Base-by-base conservation (phyloP, 1,140 invertebrate genomes). In the Mesaphorura yosii region DNA sequence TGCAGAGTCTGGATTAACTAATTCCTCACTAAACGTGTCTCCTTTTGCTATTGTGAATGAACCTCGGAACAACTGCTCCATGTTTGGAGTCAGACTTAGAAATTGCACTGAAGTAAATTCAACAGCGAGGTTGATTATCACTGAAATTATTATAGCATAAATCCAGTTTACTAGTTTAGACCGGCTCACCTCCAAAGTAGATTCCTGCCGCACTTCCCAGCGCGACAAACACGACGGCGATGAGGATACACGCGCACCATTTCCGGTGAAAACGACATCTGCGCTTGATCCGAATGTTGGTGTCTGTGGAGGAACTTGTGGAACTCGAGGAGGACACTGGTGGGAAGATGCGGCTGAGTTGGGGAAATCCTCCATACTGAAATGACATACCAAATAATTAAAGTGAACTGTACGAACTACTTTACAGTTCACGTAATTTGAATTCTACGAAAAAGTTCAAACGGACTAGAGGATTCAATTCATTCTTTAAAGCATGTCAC, bases 161-260 rank as follows among this genome's bases (percentile, higher is more conserved):
- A 22, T 49, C 46, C 1, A 34, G 31, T 10, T 10, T 34, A 10
- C 31, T 34, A n/a, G 31, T 34, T n/a, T n/a, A n/a, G n/a, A n/a
- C n/a, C n/a, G n/a, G n/a, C 86, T 83, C 75, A 90, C 87, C 86
- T 70, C 82, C 86, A 62, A 88, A 77, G 68, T 91, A 92, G 48
- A 91, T 82, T 40, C 83, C 81, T 37, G 84, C 77, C 14, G 83
- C 82, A 25, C 85, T 80, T 28, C 88, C 77, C 12, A 90, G 75
- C 0, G 88, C 73, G 48, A 88, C 79, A 45, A 90, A 76, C 1
- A 90, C 74, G 63, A 90, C 81, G 3, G 81, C 82, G 12, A 88
- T 82, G 23, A 88, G 75, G 23, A 89, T 80, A 64, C 83, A 87
- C 66, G 87, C 88, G 54, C 85, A 86, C 65, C 64, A 66, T 51